Percentiles rank a stretch among this genome's conserved stretches.
These are phyloP conservation scores for Balaenoptera acutorostrata DNA, from an alignment of 2,113 vertebrate genomes.

Conservation along the genomic window DNA sequence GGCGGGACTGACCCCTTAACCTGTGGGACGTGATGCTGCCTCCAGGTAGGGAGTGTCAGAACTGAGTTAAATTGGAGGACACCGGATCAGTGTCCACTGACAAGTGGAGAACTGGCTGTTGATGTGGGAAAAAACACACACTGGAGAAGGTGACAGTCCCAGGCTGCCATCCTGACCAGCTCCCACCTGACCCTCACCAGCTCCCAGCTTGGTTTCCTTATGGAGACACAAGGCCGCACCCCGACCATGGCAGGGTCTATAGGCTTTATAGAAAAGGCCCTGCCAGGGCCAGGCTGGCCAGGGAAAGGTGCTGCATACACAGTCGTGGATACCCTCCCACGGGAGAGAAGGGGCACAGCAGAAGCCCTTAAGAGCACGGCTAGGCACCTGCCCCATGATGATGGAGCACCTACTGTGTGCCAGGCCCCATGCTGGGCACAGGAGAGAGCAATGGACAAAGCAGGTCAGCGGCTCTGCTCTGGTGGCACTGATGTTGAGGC, in stretches of 20 bases:
- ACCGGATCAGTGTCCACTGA: not conserved
- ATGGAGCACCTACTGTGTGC: not conserved
- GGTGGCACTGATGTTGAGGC: not conserved
- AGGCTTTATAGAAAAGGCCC: not conserved
- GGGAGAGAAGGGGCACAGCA: not conserved
- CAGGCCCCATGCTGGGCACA: not conserved
- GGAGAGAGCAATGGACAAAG: not conserved
- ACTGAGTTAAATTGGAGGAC: not conserved
- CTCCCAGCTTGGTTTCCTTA: not conserved
- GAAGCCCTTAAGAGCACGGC: not conserved
- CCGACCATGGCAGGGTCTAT: fast-evolving
- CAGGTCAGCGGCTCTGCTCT: not conserved
- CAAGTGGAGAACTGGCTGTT: not conserved
- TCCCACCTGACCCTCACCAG: not conserved
- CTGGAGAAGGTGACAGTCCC: not conserved
- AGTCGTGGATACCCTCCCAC: fast-evolving
- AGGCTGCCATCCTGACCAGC: too few relatives aligned
- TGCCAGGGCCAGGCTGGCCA: not conserved
- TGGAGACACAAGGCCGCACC: not conserved
- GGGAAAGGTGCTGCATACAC: not conserved
- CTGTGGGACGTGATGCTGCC: not conserved
- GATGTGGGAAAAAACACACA: not conserved
- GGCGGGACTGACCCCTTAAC: not conserved
- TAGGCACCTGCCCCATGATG: not conserved
- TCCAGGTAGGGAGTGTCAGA: not conserved